These are phyloP conservation scores for Panagrolaimus sp. DNA, from an alignment of 1,140 invertebrate genomes.

Conservation along the genomic window DNA sequence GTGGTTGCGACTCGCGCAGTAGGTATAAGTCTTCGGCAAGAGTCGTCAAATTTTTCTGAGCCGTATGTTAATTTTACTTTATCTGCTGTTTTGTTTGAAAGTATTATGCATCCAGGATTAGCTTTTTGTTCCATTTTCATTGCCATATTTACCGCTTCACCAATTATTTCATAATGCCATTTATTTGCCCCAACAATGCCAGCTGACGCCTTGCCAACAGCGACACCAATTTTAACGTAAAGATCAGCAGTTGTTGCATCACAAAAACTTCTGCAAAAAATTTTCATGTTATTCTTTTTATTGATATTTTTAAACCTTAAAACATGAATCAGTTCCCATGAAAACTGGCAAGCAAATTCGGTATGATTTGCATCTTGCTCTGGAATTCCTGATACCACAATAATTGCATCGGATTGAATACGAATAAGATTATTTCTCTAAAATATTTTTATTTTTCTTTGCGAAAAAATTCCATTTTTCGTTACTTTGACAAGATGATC, in stretches of 20 bases:
- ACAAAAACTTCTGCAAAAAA: constrained; percentile 44
- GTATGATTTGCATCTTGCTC: constrained; percentile 31
- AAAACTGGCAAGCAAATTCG: constrained; percentile 36
- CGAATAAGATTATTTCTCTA: constrained; percentile 39
- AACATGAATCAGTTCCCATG: constrained; percentile 43
- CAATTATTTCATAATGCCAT: constrained; percentile 57
- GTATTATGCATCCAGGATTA: constrained; percentile 20
- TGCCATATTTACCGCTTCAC: constrained; percentile 46
- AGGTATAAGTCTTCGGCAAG: background rate
- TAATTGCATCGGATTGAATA: constrained; percentile 42
- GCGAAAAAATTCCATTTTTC: background rate
- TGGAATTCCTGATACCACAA: constrained; percentile 38
- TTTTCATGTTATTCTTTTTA: background rate
- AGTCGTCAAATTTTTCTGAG: constrained; percentile 13
- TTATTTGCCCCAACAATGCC: constrained; percentile 51
- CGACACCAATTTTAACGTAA: constrained; percentile 48
- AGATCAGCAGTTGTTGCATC: constrained; percentile 52
- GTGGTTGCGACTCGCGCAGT: constrained; percentile 16
- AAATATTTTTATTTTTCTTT: background rate
- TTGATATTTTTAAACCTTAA: constrained; percentile 25
- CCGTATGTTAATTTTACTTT: constrained; percentile 27
- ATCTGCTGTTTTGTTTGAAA: background rate
- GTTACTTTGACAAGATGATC: constrained; percentile 32
- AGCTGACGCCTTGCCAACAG: constrained; percentile 42
- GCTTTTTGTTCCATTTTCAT: constrained; percentile 40